Evolutionary conservation across 2,888 invertebrate genomes (phyloP), one percentile per base, ranked within the genome.

Genomic region (Noctua janthina): DNA sequence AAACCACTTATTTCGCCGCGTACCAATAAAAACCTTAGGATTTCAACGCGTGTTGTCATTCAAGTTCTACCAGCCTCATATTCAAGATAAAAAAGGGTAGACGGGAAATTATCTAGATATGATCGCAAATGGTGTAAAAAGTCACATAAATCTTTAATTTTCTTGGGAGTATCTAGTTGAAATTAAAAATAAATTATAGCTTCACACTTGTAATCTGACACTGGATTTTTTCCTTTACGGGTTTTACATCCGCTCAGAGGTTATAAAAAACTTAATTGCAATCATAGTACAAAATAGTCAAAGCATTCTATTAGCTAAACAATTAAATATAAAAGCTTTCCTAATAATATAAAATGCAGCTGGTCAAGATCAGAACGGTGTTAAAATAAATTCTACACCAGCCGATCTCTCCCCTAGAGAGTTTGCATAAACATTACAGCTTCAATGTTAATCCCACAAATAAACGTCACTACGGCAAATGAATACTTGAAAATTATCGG

Each of bases 41-140:
- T 75, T 74, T 78, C 59, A 72, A 81, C 66, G 56, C 70, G 76
- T 76, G 84, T 86, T 82, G 90, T 77, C 79, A 84, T 88, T 84
- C 90, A 82, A 85, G 90, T 90, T 90, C 72, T 67, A 81, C 83
- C 74, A 77, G 85, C 70, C 85, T 84, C 62, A 77, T 83, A 81
- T 76, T 72, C 67, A 68, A 51, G 56, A 83, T 87, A 89, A 88
- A 84, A 84, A 90, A 86, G 82, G 79, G 35, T 72, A 82, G 80
- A 85, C 83, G 78, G 89, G 89, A 87, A 79, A 90, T 90, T 88
- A 88, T 84, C 82, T 84, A 75, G 82, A 86, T 90, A 86, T 88
- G 84, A 86, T 89, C 82, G 67, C 59, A 49, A 72, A 15, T 68
- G 23, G 73, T 62, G 78, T 73, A 86, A 89, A 86, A 88, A 83